phyloP scores from a whole-genome alignment of 2,888 invertebrate genomes.

The Falcaria lacertinaria region DNA sequence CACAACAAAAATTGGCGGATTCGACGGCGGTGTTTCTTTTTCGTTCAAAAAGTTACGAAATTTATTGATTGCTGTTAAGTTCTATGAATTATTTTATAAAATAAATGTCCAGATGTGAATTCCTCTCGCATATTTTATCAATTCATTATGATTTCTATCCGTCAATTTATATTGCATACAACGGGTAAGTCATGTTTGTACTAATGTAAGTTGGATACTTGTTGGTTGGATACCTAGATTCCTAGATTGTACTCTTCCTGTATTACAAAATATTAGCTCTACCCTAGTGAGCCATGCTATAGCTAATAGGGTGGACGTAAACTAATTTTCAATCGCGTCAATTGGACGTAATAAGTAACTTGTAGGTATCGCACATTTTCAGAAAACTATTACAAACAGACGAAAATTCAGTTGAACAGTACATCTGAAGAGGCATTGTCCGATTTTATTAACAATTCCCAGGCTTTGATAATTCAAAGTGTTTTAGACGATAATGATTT shows the following conservation, averaged over 20 bases:
- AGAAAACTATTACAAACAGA: slow-evolving; percentile 52
- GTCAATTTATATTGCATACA: slow-evolving; percentile 18
- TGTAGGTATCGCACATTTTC: too few species aligned
- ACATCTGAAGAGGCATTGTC: slow-evolving; percentile 47
- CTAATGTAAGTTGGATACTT: neutral
- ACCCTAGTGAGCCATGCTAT: too few species aligned
- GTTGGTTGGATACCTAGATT: too few species aligned
- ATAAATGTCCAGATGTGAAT: neutral
- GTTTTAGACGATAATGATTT: slow-evolving; percentile 30
- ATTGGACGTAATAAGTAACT: too few species aligned
- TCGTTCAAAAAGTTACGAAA: too few species aligned
- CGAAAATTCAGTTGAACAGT: slow-evolving; percentile 34
- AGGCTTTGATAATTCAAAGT: slow-evolving; percentile 52
- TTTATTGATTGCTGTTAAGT: too few species aligned
- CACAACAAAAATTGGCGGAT: neutral
- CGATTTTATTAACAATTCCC: slow-evolving; percentile 63
- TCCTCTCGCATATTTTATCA: neutral
- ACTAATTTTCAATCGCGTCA: too few species aligned
- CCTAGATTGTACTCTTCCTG: neutral
- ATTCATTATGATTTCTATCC: slow-evolving; percentile 11
- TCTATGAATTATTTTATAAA: too few species aligned
- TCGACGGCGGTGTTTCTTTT: too few species aligned
- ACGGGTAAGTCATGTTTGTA: slow-evolving; percentile 11
- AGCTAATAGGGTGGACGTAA: too few species aligned
- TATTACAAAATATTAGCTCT: too few species aligned